A percentile compares a stretch with the other conserved stretches of the same genome.
Evolutionary conservation across 2,113 vertebrate species (phyloP).

Genomic region (Cyanistes caeruleus): DNA sequence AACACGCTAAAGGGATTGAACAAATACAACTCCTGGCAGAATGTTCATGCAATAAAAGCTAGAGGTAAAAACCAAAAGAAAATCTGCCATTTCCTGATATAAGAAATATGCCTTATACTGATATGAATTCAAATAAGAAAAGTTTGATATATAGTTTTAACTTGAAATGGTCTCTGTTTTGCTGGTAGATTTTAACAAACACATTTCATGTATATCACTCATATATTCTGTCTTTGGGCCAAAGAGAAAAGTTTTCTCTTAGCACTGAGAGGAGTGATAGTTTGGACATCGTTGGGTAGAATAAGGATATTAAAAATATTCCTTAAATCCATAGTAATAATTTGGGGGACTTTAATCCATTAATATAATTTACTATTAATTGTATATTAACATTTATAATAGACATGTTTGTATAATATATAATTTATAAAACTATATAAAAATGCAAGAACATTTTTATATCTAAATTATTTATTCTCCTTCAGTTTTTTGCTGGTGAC

Average conservation of each 20-base stretch:
- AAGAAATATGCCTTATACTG: not conserved
- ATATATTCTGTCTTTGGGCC: not conserved
- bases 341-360: not conserved
- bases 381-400: not conserved
- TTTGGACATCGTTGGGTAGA: not conserved
- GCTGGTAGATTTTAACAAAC: not conserved
- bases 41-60: not conserved
- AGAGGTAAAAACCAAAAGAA: not conserved
- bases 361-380: not conserved
- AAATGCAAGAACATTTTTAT: not conserved
- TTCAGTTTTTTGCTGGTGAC: not conserved
- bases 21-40: not conserved
- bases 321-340: not conserved
- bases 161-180: not conserved
- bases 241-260: not conserved
- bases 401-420: not conserved
- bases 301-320: not conserved
- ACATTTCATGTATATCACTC: rapidly evolving
- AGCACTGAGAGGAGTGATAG: not conserved
- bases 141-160: not conserved
- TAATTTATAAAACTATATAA: not conserved
- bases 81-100: not conserved
- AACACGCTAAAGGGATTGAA: not conserved
- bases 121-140: not conserved
- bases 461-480: not conserved